A percentile compares a stretch with the other conserved stretches of the same genome.
phyloP scores from a whole-genome alignment of 2,797 vertebrate species.

The Muscicapa comitata region DNA sequence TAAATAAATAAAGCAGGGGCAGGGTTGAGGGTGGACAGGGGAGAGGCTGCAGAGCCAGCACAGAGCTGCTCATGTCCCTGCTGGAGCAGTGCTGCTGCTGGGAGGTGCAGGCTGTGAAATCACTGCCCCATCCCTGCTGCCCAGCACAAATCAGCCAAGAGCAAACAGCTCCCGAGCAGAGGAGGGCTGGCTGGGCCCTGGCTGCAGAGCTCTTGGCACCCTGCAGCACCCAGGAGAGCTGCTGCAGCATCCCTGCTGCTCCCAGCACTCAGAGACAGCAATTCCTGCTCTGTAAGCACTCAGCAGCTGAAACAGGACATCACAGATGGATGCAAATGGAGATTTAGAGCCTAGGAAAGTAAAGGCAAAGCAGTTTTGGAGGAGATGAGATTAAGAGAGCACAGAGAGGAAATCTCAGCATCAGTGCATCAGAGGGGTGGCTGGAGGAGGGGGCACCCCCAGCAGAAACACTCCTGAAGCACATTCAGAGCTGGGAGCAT shows the following conservation, averaged over 20 bases:
- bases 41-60: background rate
- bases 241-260: background rate
- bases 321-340: background rate
- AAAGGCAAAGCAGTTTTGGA: background rate
- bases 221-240: background rate
- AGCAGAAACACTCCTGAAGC: background rate
- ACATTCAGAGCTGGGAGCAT: background rate
- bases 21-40: background rate
- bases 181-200: rapidly evolving
- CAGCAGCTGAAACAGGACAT: background rate
- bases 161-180: background rate
- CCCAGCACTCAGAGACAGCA: background rate
- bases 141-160: background rate
- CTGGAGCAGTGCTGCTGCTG: rapidly evolving
- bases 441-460: background rate
- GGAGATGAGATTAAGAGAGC: background rate
- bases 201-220: background rate
- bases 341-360: background rate
- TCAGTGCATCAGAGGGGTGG: background rate
- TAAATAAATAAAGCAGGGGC: constrained; percentile 52
- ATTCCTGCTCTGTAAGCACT: background rate
- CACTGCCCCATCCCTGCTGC: background rate
- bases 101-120: background rate
- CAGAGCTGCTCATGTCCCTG: background rate
- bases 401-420: background rate